Evolutionary conservation across 2,797 vertebrate genomes (phyloP).

Genomic region (Oryzias sinensis): DNA sequence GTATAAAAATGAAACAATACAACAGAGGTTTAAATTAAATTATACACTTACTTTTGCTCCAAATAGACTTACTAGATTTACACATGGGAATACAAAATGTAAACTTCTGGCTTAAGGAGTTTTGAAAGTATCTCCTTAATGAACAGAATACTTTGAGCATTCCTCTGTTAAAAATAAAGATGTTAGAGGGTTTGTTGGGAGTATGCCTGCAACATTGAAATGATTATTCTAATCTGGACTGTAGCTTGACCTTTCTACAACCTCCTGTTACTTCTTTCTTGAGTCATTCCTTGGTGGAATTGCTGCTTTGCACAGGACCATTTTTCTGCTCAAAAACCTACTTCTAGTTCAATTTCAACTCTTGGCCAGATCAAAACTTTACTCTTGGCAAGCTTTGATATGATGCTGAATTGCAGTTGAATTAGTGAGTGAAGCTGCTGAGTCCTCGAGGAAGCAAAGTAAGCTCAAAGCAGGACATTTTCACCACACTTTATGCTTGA

Average conservation of each 20-base stretch:
- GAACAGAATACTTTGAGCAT: not conserved
- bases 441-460: constrained; percentile 1
- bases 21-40: too few species aligned
- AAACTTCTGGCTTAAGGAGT: too few species aligned
- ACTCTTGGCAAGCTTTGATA: constrained; percentile 19
- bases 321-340: constrained; percentile 12
- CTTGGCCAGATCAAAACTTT: constrained; percentile 11
- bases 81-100: too few species aligned
- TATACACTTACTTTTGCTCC: too few species aligned
- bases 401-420: constrained; percentile 20
- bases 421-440: constrained; percentile 26
- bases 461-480: constrained; percentile 11
- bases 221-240: constrained; percentile 2
- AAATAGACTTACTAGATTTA: too few species aligned
- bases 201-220: constrained; percentile 5
- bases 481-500: constrained; percentile 13
- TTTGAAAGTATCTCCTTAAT: not conserved
- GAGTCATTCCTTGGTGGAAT: constrained; percentile 8
- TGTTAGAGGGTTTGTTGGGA: constrained; percentile 1
- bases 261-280: constrained; percentile 4
- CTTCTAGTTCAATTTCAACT: constrained; percentile 16
- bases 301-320: not conserved
- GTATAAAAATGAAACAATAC: too few species aligned
- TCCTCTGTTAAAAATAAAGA: not conserved
- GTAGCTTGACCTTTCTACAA: constrained; percentile 1